Conservation (phyloP, 2,888 invertebrate genomes). For the Luffia ferchaultella region DNA sequence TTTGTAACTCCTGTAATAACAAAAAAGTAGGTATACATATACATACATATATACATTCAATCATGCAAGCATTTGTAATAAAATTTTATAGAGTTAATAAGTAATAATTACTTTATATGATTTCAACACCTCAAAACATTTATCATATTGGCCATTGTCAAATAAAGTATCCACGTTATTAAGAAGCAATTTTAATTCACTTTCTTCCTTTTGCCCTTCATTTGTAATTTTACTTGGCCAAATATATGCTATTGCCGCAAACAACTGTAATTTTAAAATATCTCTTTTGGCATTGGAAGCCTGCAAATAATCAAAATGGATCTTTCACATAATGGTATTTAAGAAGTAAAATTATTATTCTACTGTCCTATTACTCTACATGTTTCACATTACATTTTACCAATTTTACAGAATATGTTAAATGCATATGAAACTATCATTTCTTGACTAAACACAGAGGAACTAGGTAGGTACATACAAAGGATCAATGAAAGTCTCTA, state of each 20-base stretch:
- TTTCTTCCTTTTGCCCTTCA: constrained; percentile 18
- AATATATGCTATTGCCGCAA: constrained; percentile 30
- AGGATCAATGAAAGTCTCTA: too few species aligned
- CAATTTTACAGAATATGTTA: not conserved
- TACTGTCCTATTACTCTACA: not conserved
- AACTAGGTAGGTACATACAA: too few species aligned
- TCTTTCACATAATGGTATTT: not conserved
- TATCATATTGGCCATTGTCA: constrained; percentile 70
- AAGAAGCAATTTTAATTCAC: constrained; percentile 32
- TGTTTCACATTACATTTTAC: not conserved
- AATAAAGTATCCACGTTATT: constrained; percentile 72
- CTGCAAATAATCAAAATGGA: too few species aligned
- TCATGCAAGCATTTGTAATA: not conserved
- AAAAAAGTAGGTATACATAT: not conserved
- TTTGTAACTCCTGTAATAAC: constrained; percentile 51
- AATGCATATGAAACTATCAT: not conserved
- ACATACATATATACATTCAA: not conserved
- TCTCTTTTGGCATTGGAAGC: too few species aligned
- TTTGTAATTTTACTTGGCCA: constrained; percentile 37
- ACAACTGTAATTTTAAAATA: not conserved
- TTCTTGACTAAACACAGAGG: too few species aligned
- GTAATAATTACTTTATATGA: constrained; percentile 53
- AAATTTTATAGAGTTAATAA: not conserved
- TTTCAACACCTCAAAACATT: constrained; percentile 69
- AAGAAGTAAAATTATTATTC: not conserved